phyloP scores from a whole-genome alignment of 2,113 vertebrate species.

The Antechinus flavipes region DNA sequence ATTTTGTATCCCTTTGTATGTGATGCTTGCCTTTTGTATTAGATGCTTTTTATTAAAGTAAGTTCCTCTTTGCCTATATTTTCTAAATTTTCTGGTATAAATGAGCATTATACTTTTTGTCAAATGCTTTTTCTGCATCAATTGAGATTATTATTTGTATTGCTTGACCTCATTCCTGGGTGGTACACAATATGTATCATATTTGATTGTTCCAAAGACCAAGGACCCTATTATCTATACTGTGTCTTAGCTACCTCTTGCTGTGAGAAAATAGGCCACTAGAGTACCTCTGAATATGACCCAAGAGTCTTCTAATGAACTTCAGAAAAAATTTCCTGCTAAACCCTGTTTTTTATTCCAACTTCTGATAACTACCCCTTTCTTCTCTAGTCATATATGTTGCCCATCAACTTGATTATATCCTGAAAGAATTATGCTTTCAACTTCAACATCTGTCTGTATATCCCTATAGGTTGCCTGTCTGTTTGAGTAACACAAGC shows the following conservation, averaged over 20 bases:
- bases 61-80: not conserved
- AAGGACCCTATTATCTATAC: not conserved
- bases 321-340: not conserved
- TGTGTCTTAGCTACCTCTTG: not conserved
- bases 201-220: not conserved
- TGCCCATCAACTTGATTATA: not conserved
- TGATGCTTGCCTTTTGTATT: not conserved
- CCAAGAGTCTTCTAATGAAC: not conserved
- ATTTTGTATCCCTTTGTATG: not conserved
- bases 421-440: not conserved
- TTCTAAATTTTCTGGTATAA: not conserved
- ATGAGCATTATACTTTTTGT: not conserved
- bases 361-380: not conserved
- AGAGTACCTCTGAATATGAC: not conserved
- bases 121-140: not conserved
- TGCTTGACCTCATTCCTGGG: not conserved
- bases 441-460: not conserved
- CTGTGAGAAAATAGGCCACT: not conserved
- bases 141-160: not conserved
- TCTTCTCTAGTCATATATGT: not conserved
- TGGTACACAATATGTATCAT: not conserved
- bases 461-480: not conserved
- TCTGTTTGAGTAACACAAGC: not conserved
- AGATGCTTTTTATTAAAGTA: not conserved
- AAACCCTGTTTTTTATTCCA: not conserved